A percentile compares a stretch with the other conserved stretches of the same genome.
These are phyloP conservation scores for Glossophaga mutica DNA, from an alignment of 2,797 vertebrate genomes.

Conservation along the genomic window DNA sequence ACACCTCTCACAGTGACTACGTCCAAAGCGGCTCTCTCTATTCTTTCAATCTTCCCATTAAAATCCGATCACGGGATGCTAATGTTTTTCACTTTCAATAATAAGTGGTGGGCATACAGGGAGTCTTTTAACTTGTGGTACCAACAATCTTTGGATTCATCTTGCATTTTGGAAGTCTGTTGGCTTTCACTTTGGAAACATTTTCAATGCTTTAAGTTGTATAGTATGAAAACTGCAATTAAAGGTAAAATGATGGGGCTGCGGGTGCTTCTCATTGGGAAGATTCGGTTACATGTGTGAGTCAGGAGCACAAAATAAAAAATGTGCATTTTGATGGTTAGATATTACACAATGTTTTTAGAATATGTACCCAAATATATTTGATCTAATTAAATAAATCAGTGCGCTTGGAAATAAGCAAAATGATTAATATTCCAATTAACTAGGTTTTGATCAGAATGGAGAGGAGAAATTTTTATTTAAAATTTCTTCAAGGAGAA, in stretches of 20 bases:
- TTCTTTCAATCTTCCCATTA: not conserved
- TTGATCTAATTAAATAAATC: constrained; percentile 21
- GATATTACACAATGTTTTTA: constrained; percentile 9
- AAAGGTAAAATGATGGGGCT: not conserved
- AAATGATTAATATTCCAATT: not conserved
- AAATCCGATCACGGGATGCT: not conserved
- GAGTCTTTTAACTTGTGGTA: not conserved
- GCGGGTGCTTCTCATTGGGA: not conserved
- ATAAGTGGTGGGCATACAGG: not conserved
- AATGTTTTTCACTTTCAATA: not conserved
- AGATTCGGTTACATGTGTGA: not conserved
- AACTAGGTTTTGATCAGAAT: not conserved
- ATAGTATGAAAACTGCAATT: constrained; percentile 2
- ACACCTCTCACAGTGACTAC: no score
- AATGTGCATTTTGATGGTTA: not conserved
- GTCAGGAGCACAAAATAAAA: constrained; percentile 9
- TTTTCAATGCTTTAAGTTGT: not conserved
- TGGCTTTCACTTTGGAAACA: not conserved
- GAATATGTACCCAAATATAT: not conserved
- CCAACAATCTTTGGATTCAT: not conserved
- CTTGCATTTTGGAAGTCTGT: not conserved
- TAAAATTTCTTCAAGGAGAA: not conserved
- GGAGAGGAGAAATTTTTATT: not conserved
- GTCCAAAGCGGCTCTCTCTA: not conserved
- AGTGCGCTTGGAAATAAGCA: constrained; percentile 34